These are phyloP conservation scores for Babylonia areolata DNA, from an alignment of 1,140 invertebrate genomes.

Conservation along the genomic window DNA sequence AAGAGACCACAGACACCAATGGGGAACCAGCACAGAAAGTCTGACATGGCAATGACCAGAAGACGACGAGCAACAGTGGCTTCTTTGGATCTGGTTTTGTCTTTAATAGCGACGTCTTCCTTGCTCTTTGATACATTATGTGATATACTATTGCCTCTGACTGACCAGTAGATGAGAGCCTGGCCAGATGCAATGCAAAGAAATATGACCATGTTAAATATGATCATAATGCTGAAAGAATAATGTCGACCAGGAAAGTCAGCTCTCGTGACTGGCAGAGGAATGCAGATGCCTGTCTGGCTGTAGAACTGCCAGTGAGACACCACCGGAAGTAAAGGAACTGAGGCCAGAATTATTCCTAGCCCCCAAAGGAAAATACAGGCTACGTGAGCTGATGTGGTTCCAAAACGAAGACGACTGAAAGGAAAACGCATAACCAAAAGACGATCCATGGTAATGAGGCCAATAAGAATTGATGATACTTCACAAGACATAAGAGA, in stretches of 20 bases:
- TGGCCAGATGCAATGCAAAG: neutral
- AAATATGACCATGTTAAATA: neutral
- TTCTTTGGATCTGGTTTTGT: neutral
- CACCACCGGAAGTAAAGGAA: neutral
- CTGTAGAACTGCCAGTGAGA: neutral
- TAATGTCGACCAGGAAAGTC: slow-evolving; percentile 2
- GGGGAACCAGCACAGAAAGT: slow-evolving; percentile 27
- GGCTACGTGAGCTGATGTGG: neutral
- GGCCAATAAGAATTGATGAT: neutral
- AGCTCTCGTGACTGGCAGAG: neutral
- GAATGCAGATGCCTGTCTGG: slow-evolving; percentile 27
- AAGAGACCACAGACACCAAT: neutral
- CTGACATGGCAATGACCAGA: neutral
- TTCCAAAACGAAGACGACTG: neutral
- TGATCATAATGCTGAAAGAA: neutral
- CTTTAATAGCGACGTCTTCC: neutral
- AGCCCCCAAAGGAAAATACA: neutral
- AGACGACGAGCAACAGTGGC: neutral
- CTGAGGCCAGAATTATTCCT: neutral
- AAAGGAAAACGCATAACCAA: slow-evolving; percentile 17
- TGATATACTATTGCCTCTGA: neutral
- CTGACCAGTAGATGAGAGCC: neutral
- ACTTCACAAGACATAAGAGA: slow-evolving; percentile 9
- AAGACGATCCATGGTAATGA: slow-evolving; percentile 16
- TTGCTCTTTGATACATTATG: neutral